phyloP scores from a whole-genome alignment of 64 coral and sea anemone genomes.

The Pocillopora damicornis region DNA sequence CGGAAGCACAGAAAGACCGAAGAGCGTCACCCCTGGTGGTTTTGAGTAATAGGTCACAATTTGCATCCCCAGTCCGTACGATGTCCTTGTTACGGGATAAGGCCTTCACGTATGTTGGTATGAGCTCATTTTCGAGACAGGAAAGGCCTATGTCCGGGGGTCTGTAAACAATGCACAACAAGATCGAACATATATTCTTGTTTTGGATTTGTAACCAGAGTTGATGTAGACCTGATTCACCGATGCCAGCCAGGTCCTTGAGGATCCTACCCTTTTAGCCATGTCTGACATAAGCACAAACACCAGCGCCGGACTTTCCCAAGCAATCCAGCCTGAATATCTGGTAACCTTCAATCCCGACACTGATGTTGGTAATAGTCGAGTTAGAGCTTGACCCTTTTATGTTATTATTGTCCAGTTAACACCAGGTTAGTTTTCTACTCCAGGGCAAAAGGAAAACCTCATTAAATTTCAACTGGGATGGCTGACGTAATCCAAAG shows the following conservation, averaged over 20 bases:
- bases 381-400: not conserved
- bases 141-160: slow-evolving; percentile 13
- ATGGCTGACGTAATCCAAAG: too few relatives aligned
- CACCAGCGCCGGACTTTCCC: slow-evolving; percentile 15
- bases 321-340: slow-evolving; percentile 36
- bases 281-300: slow-evolving; percentile 28
- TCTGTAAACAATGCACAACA: slow-evolving; percentile 36
- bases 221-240: slow-evolving; percentile 36
- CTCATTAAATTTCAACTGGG: too few relatives aligned
- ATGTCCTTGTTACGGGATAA: slow-evolving; percentile 44
- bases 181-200: not conserved
- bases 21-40: slow-evolving; percentile 35
- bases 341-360: slow-evolving; percentile 17
- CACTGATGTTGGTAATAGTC: not conserved
- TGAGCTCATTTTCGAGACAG: not conserved
- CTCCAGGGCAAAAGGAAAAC: too few relatives aligned
- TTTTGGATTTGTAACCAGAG: slow-evolving; percentile 45
- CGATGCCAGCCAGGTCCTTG: slow-evolving; percentile 5
- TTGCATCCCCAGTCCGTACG: slow-evolving; percentile 39
- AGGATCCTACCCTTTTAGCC: slow-evolving; percentile 11
- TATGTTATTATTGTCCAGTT: too few relatives aligned
- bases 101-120: slow-evolving; percentile 35
- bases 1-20: slow-evolving; percentile 14
- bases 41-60: slow-evolving; percentile 40
- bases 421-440: too few relatives aligned